Evolutionary conservation across 2,888 invertebrate species (phyloP), one percentile per base, ranked within the genome.

Genomic region (Lycaena phlaeas): DNA sequence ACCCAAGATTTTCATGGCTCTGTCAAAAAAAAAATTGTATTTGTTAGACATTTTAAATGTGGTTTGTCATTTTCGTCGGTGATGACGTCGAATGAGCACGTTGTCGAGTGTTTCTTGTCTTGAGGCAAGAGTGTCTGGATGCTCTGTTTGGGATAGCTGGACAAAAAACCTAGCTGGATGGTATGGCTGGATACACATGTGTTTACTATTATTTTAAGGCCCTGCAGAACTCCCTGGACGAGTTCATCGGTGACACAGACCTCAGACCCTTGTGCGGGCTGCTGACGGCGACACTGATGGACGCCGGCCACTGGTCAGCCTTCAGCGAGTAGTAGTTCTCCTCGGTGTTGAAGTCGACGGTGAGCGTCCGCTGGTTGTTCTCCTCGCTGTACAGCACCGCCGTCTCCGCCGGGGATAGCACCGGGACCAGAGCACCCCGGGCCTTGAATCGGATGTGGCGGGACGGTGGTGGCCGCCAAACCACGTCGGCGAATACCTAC

Each of bases 401-500:
- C 1, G 76, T 48, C 15, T 70, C 66, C 0, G 76, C 61, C 0
- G 78, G 73, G 0, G 73, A 49, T 0, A 85, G 56, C 0, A 74
- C 73, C 0, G 79, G 75, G 1, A 54, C 49, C 0, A 85, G 51
- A 0, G 82, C 74, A 2, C 71, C 72, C 11, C 75, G 74, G 0
- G 68, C 76, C 47, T 77, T 82, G 39, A 84, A 74, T 14, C 84
- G 77, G 0, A 88, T 56, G 53, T 77, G 70, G 3, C 73, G 70
- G 4, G 59, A 54, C 0, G 76, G 68, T 2, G 78, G 61, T 0
- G 76, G 73, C 0, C 85, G 76, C 88, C 88, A 88, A 1, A 73
- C 70, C 7, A 62, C 74, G 48, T 84, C 79, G 0, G 78, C 75
- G 54, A 73, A 79, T 1, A 82, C 48, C 82, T 85, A n/a, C n/a